These are phyloP conservation scores for Cerceris rybyensis DNA, from an alignment of 2,888 invertebrate species.

Conservation along the genomic window DNA sequence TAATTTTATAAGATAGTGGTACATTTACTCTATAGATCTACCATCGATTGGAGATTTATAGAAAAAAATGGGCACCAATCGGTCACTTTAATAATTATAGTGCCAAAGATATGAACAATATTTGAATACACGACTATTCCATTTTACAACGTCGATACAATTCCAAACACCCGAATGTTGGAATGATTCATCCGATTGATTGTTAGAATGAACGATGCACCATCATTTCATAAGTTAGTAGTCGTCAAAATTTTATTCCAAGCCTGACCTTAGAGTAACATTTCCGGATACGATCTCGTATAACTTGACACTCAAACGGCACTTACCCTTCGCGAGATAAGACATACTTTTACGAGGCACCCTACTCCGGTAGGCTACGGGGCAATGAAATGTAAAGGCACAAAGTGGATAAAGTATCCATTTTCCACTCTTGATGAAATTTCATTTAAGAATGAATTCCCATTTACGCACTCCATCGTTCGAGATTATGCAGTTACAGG, in stretches of 20 bases:
- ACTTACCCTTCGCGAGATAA: slow-evolving; percentile 51
- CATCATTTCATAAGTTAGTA: slow-evolving; percentile 30
- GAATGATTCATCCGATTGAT: slow-evolving; percentile 2
- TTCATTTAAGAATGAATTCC: slow-evolving; percentile 35
- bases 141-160: too few species aligned
- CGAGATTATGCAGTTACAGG: background rate
- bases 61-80: too few species aligned
- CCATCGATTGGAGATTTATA: too few species aligned
- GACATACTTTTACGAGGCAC: slow-evolving; percentile 51
- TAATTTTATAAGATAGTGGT: too few species aligned
- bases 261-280: slow-evolving; percentile 37
- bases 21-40: too few species aligned
- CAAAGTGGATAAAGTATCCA: slow-evolving; percentile 31
- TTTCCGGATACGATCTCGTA: slow-evolving; percentile 46
- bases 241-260: slow-evolving; percentile 48
- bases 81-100: too few species aligned
- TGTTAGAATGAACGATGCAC: background rate
- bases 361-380: background rate
- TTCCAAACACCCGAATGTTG: background rate
- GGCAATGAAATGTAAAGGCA: slow-evolving; percentile 31
- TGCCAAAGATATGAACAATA: too few species aligned
- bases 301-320: slow-evolving; percentile 39
- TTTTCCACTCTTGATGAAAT: slow-evolving; percentile 19
- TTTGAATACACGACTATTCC: too few species aligned
- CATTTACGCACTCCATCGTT: slow-evolving; percentile 5